phyloP scores from a whole-genome alignment of 2,888 invertebrate species.

The Chelonus formosanus region DNA sequence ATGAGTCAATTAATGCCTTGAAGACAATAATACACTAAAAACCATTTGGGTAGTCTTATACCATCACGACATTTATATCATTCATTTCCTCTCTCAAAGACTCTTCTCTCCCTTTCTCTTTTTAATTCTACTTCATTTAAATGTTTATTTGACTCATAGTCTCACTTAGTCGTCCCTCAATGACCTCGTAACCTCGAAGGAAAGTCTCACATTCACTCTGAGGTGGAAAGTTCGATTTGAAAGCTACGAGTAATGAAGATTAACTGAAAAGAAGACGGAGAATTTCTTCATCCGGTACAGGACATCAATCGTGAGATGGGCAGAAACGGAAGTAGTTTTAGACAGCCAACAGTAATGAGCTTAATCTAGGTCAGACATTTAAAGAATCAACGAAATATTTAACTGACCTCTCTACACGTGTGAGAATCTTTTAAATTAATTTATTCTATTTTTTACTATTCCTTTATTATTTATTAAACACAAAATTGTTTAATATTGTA shows the following conservation, averaged over 20 bases:
- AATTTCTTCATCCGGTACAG: slow-evolving; percentile 9
- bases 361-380: slow-evolving; percentile 10
- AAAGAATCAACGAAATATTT: too few species aligned
- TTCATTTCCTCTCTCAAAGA: slow-evolving; percentile 47
- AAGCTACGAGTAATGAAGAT: not conserved
- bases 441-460: too few species aligned
- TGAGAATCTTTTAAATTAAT: too few species aligned
- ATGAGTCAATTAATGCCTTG: slow-evolving; percentile 44
- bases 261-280: not conserved
- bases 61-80: slow-evolving; percentile 54
- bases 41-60: slow-evolving; percentile 33
- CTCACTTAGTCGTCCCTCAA: slow-evolving; percentile 1
- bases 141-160: slow-evolving; percentile 24
- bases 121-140: slow-evolving; percentile 17
- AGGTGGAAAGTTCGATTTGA: slow-evolving; percentile 20
- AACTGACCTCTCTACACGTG: too few species aligned
- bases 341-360: slow-evolving; percentile 7
- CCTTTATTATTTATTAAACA: too few species aligned
- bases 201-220: slow-evolving; percentile 8
- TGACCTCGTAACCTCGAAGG: slow-evolving; percentile 15
- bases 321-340: slow-evolving; percentile 6
- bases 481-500: too few species aligned
- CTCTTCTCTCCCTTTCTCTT: slow-evolving; percentile 6
- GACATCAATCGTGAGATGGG: slow-evolving; percentile 6
- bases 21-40: slow-evolving; percentile 44